Percentiles rank a stretch among this genome's conserved stretches.
These are phyloP conservation scores for Pseudomugil tenellus DNA, from an alignment of 2,797 vertebrate genomes.

Conservation along the genomic window DNA sequence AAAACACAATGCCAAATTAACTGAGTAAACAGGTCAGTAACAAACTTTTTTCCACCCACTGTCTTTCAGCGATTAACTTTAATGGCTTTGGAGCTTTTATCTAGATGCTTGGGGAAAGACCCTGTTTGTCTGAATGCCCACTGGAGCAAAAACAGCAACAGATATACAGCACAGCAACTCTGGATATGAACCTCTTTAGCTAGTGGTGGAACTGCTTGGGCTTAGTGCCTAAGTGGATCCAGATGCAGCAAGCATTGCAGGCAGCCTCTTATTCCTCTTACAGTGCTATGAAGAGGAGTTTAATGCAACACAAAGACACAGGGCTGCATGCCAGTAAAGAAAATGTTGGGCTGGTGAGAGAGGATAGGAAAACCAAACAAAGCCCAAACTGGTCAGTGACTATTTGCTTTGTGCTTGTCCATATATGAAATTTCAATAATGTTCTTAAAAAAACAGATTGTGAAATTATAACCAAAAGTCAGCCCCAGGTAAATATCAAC, in stretches of 20 bases:
- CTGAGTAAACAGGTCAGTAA: constrained; percentile 14
- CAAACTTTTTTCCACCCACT: not conserved
- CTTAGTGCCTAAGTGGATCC: constrained; percentile 80
- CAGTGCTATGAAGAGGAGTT: constrained; percentile 57
- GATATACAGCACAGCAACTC: constrained; percentile 69
- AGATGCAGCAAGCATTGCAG: constrained; percentile 76
- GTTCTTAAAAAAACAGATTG: not conserved
- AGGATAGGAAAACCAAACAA: constrained; percentile 12
- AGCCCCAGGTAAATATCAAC: not conserved
- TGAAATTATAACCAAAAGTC: not conserved
- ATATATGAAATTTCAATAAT: not conserved
- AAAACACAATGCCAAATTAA: constrained; percentile 11
- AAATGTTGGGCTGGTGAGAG: constrained; percentile 17
- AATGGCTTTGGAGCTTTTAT: constrained; percentile 45
- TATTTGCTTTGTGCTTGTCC: not conserved
- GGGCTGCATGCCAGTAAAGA: constrained; percentile 45
- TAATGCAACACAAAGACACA: constrained; percentile 63
- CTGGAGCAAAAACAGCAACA: constrained; percentile 59
- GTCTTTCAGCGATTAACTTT: constrained; percentile 20
- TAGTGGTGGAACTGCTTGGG: constrained; percentile 54
- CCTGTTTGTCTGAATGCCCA: constrained; percentile 46
- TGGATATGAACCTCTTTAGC: constrained; percentile 39
- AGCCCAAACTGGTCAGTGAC: constrained; percentile 2
- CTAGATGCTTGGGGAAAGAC: constrained; percentile 46
- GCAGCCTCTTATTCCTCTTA: constrained; percentile 55